Base-by-base conservation (phyloP, 2,888 invertebrate species). In the Trilocha varians region DNA sequence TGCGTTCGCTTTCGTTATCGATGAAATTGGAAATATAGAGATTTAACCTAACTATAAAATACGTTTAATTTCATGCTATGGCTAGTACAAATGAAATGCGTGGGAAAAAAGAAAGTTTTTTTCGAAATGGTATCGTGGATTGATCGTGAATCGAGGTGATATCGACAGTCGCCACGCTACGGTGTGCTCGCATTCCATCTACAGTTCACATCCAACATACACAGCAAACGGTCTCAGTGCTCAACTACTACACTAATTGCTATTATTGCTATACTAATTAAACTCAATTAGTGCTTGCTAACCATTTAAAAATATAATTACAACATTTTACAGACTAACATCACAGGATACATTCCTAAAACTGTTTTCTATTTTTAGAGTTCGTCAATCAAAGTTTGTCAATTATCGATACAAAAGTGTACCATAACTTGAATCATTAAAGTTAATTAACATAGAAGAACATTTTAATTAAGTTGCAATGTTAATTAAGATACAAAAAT, bases 161-260 rank as follows among this genome's bases (percentile, higher is more conserved):
- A 11, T 6, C 25, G 6, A 45, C 32, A 43, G 39, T 52, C 48
- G 57, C 51, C 57, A 67, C 58, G 62, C 62, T 69, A 68, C 62
- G 60, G 53, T 65, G 57, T 57, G 37, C 55, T 63, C 56, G 61
- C 78, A 78, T 78, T 78, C 70, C 65, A 62, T 59, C 80, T 79
- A 84, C 76, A 78, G 77, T 78, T 76, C 78, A 82, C 82, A 84
- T 78, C 76, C 73, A 78, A 77, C 76, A 76, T 64, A 58, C 60
- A 65, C 38, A 13, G 33, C 25, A 8, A 17, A 8, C 18, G 17
- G n/a, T n/a, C n/a, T n/a, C n/a, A n/a, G n/a, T n/a, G n/a, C n/a
- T n/a, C n/a, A n/a, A n/a, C n/a, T n/a, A n/a, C n/a, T n/a, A n/a
- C n/a, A n/a, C n/a, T n/a, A n/a, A n/a, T n/a, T n/a, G n/a, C n/a